Conservation (phyloP, 2,113 vertebrate species). For the Steatornis caripensis region DNA sequence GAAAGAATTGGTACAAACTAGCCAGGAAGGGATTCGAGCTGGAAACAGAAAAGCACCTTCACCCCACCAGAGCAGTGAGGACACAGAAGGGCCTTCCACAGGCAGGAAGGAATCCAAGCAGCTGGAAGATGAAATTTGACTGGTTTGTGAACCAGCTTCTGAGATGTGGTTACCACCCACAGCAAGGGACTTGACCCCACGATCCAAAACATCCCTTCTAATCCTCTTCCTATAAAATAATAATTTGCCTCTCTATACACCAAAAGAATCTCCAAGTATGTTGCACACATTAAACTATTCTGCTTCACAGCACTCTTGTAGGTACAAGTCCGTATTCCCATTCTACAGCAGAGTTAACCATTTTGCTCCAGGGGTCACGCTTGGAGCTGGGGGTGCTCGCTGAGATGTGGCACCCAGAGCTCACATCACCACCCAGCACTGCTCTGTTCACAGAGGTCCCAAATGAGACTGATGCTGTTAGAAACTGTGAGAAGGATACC, state of each 20-base stretch:
- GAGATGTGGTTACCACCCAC: slow-evolving; percentile 25
- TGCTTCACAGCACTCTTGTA: background rate
- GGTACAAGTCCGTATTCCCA: background rate
- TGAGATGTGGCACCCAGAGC: background rate
- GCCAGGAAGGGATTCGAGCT: background rate
- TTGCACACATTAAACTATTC: background rate
- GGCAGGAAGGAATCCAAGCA: background rate
- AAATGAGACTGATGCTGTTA: background rate
- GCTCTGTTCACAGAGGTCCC: background rate
- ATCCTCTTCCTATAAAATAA: background rate
- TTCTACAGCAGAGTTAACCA: background rate
- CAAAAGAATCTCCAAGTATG: background rate
- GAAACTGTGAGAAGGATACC: background rate
- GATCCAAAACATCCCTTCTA: background rate
- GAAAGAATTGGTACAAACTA: slow-evolving; percentile 9
- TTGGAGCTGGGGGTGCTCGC: background rate
- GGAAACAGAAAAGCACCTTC: slow-evolving; percentile 5
- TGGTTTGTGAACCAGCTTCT: slow-evolving; percentile 6
- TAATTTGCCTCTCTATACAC: background rate
- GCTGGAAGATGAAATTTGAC: slow-evolving; percentile 7
- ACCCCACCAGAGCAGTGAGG: background rate
- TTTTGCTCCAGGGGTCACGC: background rate
- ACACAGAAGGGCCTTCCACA: background rate
- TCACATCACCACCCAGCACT: background rate
- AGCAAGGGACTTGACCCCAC: background rate